phyloP scores from a whole-genome alignment of 1,140 invertebrate species.

The Mamestra configurata region DNA sequence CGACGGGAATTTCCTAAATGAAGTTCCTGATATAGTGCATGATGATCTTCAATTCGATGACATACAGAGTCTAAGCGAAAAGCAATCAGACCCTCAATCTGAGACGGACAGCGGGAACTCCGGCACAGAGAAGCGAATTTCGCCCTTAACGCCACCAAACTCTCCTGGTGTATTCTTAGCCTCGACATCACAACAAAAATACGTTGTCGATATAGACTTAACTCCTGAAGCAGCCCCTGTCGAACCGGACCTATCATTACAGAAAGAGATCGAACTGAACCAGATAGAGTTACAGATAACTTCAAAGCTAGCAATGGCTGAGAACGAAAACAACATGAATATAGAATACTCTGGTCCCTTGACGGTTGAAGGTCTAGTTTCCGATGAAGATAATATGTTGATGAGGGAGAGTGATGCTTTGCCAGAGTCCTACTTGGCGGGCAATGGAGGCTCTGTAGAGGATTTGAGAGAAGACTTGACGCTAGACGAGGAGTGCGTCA shows the following conservation, averaged over 20 bases:
- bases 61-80: constrained; percentile 69
- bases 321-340: constrained; percentile 87
- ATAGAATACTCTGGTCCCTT: constrained; percentile 84
- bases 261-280: constrained; percentile 74
- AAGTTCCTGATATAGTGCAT: constrained; percentile 79
- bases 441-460: constrained; percentile 76
- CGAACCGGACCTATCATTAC: constrained; percentile 57
- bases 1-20: constrained; percentile 82
- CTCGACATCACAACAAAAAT: constrained; percentile 75
- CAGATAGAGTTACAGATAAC: constrained; percentile 83
- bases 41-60: constrained; percentile 76
- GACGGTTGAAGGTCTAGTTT: constrained; percentile 68
- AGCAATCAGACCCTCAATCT: constrained; percentile 62
- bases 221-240: constrained; percentile 52
- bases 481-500: constrained; percentile 91
- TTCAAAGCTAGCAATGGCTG: constrained; percentile 84
- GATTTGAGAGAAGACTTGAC: constrained; percentile 88
- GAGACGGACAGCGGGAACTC: constrained; percentile 74
- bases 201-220: constrained; percentile 78
- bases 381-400: constrained; percentile 64
- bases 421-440: constrained; percentile 76
- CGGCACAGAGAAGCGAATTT: constrained; percentile 73
- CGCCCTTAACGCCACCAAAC: constrained; percentile 81
- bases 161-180: constrained; percentile 80
- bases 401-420: constrained; percentile 64